These are phyloP conservation scores for Hassar affinis DNA, from an alignment of 2,113 vertebrate species.

Conservation along the genomic window DNA sequence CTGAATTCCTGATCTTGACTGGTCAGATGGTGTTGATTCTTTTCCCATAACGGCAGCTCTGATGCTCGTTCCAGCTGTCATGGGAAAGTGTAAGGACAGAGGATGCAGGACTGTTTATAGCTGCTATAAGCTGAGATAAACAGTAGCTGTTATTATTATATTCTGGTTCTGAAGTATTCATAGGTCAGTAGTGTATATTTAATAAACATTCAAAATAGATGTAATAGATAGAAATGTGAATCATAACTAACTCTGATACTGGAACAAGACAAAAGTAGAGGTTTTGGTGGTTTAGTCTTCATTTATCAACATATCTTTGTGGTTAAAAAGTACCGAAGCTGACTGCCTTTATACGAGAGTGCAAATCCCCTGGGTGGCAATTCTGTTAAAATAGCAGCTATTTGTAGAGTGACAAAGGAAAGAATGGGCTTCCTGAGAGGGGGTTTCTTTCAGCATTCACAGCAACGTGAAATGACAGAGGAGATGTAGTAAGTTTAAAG, in stretches of 20 bases:
- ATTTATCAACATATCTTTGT: conserved; percentile 7
- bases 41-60: neutral
- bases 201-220: neutral
- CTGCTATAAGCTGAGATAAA: too few relatives aligned
- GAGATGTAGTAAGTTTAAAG: conserved; percentile 7
- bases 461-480: conserved; percentile 20
- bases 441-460: conserved; percentile 12
- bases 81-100: too few relatives aligned
- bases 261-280: neutral
- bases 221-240: neutral
- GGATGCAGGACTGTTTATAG: too few relatives aligned
- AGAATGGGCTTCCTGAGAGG: conserved; percentile 25
- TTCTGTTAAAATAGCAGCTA: conserved; percentile 34
- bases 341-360: conserved; percentile 8
- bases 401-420: conserved; percentile 26
- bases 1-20: neutral
- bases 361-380: conserved; percentile 27
- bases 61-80: neutral
- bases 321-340: neutral
- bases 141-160: too few relatives aligned
- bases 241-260: neutral
- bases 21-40: neutral
- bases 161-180: too few relatives aligned
- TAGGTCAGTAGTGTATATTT: neutral
- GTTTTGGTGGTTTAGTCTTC: neutral